A percentile compares a stretch with the other conserved stretches of the same genome.
Conservation (phyloP, 2,797 vertebrate species). For the Pseudopleuronectes americanus region DNA sequence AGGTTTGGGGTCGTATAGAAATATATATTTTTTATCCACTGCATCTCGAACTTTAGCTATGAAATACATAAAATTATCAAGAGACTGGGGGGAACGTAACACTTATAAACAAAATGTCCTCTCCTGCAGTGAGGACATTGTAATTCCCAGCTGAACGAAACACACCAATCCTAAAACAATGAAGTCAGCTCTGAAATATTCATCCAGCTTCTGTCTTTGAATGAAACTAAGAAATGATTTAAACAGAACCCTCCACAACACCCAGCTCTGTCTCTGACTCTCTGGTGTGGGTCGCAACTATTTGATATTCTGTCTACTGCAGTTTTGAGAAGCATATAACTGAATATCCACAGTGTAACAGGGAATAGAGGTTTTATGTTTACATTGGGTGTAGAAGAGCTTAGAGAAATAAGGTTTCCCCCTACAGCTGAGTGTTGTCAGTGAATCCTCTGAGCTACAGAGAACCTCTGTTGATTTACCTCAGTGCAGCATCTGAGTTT, state of each 20-base stretch:
- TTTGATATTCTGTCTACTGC: background rate
- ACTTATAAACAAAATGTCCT: no score
- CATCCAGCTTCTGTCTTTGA: no score
- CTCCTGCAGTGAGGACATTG: no score
- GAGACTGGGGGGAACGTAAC: slow-evolving; percentile 40
- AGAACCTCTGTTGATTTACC: background rate
- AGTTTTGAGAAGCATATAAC: background rate
- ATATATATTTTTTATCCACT: background rate
- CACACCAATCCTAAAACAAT: background rate
- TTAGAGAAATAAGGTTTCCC: background rate
- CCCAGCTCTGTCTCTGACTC: background rate
- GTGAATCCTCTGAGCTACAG: background rate
- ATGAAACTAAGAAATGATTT: background rate
- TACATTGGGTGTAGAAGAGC: background rate
- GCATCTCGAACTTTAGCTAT: slow-evolving; percentile 1
- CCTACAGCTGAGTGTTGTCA: background rate
- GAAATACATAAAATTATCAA: background rate
- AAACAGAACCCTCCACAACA: background rate
- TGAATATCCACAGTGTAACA: background rate
- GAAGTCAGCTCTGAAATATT: slow-evolving; percentile 2
- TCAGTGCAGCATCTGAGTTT: background rate
- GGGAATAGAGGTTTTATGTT: background rate
- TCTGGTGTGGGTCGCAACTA: background rate
- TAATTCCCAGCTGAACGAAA: background rate
- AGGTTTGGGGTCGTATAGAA: background rate